These are phyloP conservation scores for Tyto alba DNA, from an alignment of 2,113 vertebrate genomes.

Conservation along the genomic window DNA sequence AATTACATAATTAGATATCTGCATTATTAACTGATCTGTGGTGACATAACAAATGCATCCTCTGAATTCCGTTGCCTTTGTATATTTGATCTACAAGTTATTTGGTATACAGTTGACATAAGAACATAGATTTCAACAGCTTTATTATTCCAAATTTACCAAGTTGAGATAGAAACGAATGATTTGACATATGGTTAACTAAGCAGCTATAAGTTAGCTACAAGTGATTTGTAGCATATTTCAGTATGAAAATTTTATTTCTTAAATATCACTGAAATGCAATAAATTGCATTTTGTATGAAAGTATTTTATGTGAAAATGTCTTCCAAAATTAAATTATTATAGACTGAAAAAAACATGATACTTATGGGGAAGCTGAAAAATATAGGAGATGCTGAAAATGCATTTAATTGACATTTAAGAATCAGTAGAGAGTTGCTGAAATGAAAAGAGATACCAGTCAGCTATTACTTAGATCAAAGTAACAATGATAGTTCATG, in stretches of 20 bases:
- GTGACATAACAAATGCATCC: conserved; percentile 29
- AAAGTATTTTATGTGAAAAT: not conserved
- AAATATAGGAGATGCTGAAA: not conserved
- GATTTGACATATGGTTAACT: not conserved
- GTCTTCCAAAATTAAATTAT: not conserved
- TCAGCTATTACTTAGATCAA: not conserved
- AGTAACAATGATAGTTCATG: not conserved
- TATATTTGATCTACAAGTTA: not conserved
- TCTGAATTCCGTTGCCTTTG: conserved; percentile 10
- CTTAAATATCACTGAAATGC: not conserved
- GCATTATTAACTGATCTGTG: conserved; percentile 45
- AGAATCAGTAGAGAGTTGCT: not conserved
- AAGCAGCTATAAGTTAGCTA: not conserved
- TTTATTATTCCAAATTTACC: not conserved
- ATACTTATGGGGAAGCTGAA: not conserved
- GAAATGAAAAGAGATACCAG: not conserved
- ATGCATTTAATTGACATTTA: not conserved
- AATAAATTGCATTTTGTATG: not conserved
- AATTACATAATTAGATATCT: conserved; percentile 60
- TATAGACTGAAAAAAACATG: not conserved
- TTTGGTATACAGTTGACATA: not conserved
- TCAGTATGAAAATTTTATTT: not conserved
- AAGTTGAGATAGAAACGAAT: not conserved
- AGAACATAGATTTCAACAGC: not conserved
- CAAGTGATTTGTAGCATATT: not conserved